Evolutionary conservation across 2,888 invertebrate species (phyloP).

Genomic region (Drosophila ochracea): DNA sequence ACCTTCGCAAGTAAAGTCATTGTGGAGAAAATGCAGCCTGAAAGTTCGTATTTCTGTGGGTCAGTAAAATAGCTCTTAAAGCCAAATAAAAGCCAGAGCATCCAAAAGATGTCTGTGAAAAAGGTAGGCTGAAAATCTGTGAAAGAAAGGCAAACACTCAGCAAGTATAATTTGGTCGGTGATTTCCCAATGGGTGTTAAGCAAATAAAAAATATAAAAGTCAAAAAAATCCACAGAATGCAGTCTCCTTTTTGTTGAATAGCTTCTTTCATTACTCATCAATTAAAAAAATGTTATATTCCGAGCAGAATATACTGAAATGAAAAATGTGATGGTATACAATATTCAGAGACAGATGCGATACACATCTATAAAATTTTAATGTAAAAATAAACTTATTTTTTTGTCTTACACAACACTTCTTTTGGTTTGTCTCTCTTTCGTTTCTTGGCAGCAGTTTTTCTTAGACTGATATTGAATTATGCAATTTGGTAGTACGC

Average conservation of each 20-base stretch:
- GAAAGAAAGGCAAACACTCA: not conserved
- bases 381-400: constrained; percentile 26
- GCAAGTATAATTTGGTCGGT: not conserved
- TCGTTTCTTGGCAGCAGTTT: not conserved
- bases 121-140: not conserved
- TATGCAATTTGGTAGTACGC: constrained; percentile 64
- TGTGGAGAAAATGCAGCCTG: not conserved
- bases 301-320: not conserved
- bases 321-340: not conserved
- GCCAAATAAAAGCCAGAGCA: not conserved
- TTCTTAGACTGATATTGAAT: constrained; percentile 44
- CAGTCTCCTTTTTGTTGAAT: not conserved
- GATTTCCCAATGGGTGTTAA: not conserved
- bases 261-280: not conserved
- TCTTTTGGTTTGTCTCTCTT: not conserved
- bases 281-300: not conserved
- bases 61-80: constrained; percentile 4
- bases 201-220: not conserved
- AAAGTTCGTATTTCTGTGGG: not conserved
- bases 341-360: not conserved
- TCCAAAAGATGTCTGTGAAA: not conserved
- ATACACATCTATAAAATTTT: not conserved
- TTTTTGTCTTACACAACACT: not conserved
- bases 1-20: not conserved
- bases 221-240: not conserved